These are phyloP conservation scores for Cepaea hortensis DNA, from an alignment of 2,888 invertebrate species.

Conservation along the genomic window DNA sequence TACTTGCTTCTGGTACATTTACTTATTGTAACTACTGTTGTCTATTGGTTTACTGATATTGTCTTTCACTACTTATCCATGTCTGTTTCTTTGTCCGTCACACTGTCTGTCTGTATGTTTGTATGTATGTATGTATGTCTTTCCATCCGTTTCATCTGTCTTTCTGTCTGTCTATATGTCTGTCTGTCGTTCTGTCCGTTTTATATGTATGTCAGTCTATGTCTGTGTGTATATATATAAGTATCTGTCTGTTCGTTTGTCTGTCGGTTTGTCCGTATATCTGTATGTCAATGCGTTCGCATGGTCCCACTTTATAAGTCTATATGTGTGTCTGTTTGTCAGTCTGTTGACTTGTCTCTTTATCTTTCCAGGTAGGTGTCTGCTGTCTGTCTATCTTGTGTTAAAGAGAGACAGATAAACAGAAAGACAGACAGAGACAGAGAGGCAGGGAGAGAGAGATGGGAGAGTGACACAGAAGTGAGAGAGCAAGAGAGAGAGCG, in stretches of 20 bases:
- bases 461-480: too few relatives aligned
- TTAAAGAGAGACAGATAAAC: too few relatives aligned
- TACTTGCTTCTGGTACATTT: too few relatives aligned
- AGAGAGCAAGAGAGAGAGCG: too few relatives aligned
- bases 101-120: background rate
- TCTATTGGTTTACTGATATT: too few relatives aligned
- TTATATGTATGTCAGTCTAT: background rate
- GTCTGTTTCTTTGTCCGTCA: too few relatives aligned
- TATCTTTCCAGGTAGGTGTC: background rate
- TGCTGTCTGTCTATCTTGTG: too few relatives aligned
- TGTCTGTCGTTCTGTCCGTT: background rate
- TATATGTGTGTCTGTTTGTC: background rate
- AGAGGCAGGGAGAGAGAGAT: too few relatives aligned
- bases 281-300: background rate
- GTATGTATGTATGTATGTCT: background rate
- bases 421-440: too few relatives aligned
- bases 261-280: background rate
- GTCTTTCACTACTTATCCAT: too few relatives aligned
- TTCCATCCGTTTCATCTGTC: background rate
- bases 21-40: too few relatives aligned
- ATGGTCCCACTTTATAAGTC: background rate
- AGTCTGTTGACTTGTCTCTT: background rate
- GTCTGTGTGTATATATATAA: background rate
- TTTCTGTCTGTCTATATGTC: background rate
- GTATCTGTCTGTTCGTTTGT: background rate